A percentile compares a stretch with the other conserved stretches of the same genome.
Evolutionary conservation across 2,888 invertebrate genomes (phyloP).

Genomic region (Catocala sponsa): DNA sequence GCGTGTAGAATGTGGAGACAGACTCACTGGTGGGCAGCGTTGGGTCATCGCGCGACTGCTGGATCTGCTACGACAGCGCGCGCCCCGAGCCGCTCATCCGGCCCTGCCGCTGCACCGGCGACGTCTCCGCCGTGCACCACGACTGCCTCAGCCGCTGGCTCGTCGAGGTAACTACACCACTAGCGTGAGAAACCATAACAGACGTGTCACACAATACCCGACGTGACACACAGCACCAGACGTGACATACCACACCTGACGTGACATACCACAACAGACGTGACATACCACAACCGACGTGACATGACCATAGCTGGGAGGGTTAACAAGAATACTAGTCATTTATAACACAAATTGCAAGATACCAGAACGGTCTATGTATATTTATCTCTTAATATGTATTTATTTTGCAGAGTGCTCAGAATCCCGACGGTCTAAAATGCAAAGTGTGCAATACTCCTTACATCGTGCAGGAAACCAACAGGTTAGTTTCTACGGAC

Average conservation of each 20-base stretch:
- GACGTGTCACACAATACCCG: no score
- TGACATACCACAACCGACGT: no score
- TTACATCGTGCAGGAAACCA: conserved; percentile 93
- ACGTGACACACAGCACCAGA: no score
- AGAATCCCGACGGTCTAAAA: conserved; percentile 90
- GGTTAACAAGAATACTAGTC: no score
- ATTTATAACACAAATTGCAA: no score
- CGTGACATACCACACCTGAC: no score
- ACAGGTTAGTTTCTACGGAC: conserved; percentile 79
- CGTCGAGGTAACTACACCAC: conserved; percentile 90
- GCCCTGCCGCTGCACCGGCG: conserved; percentile 96
- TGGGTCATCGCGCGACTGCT: conserved; percentile 91
- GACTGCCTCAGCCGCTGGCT: conserved; percentile 97
- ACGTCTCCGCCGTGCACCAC: conserved; percentile 97
- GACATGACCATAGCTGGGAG: no score
- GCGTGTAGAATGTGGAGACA: conserved; percentile 77
- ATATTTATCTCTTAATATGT: neutral
- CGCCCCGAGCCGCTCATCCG: conserved; percentile 94
- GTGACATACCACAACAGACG: no score
- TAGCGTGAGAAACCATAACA: no score
- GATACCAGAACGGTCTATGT: no score
- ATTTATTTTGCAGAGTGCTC: conserved; percentile 86
- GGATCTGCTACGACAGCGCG: conserved; percentile 97
- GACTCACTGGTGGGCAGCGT: conserved; percentile 80
- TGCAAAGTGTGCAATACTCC: conserved; percentile 96